Evolutionary conservation across 2,113 vertebrate species (phyloP), one percentile per base, ranked within the genome.

Genomic region (Hydrolagus affinis): DNA sequence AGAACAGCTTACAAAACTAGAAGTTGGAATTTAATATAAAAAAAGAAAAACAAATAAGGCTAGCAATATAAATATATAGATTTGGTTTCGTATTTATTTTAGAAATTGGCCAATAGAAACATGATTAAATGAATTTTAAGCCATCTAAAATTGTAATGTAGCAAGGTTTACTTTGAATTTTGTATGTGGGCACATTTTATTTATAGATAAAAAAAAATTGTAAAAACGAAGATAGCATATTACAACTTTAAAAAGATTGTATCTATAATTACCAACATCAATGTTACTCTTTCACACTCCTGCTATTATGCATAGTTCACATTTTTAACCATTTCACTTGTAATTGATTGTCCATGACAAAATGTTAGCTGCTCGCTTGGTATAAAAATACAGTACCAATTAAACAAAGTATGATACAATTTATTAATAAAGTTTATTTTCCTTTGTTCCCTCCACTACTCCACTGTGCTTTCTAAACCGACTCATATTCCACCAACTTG

Each of bases 91-190:
- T 44, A 44, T 44, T 44, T 44, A 44, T 44, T 44, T 44, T 44
- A 44, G 44, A 44, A 44, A 44, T 44, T 44, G 44, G 44, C 44
- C 44, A 1, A 44, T 44, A 44, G 44, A 44, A 44, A 44, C 44
- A 44, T 44, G 44, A 6, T 44, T 44, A 44, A 44, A 44, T 6
- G 14, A 7, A 74, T 74, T 73, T 30, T 74, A 32, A 30, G 10
- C 30, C 6, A 14, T 15, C 25, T 44, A 19, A 74, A 19, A 15
- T 74, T 3, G 30, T 74, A 12, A 14, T 44, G 8, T 15, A 15
- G 72, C 30, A 74, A 73, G 89, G 90, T 88, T 28, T 87, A 6
- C 15, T 44, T 44, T 7, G 1, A 30, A 15, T 12, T 32, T 19
- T 32, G 19, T 44, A 44, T 44, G 44, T 44, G 44, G 44, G 44